Percentiles rank a stretch among this genome's conserved stretches.
Conservation (phyloP, 1,140 invertebrate genomes). For the Drosophila bocqueti region DNA sequence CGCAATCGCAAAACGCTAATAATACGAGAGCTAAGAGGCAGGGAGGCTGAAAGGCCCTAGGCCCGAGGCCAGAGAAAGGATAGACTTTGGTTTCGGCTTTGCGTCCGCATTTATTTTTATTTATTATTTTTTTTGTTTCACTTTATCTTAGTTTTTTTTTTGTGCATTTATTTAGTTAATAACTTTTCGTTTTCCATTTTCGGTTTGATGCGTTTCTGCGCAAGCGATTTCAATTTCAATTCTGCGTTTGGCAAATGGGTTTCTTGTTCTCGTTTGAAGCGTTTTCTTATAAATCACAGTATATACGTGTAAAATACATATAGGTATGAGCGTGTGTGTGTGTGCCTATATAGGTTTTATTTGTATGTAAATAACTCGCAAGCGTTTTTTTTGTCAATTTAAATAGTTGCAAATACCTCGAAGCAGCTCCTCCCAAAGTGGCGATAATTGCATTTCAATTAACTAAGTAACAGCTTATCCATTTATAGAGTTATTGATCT, state of each 20-base stretch:
- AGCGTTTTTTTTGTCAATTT: conserved; percentile 58
- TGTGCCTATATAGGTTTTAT: conserved; percentile 36
- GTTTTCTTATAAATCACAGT: conserved; percentile 84
- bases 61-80: conserved; percentile 60
- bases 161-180: conserved; percentile 82
- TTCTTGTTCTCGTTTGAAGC: conserved; percentile 69
- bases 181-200: conserved; percentile 56
- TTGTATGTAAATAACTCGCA: conserved; percentile 70
- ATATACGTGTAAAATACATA: conserved; percentile 83
- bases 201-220: conserved; percentile 39
- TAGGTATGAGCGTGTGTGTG: conserved; percentile 44
- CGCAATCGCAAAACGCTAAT: conserved; percentile 50
- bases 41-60: conserved; percentile 26
- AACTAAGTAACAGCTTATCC: conserved; percentile 81
- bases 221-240: conserved; percentile 61
- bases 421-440: conserved; percentile 60
- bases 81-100: conserved; percentile 72
- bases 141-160: conserved; percentile 34
- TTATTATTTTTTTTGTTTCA: conserved; percentile 16
- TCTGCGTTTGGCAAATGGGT: conserved; percentile 58
- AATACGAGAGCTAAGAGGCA: conserved; percentile 22
- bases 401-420: conserved; percentile 56
- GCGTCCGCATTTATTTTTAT: conserved; percentile 60
- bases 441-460: conserved; percentile 74
- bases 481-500: conserved; percentile 53